Evolutionary conservation across 2,888 invertebrate species (phyloP).

Genomic region (Campoplex capitator): DNA sequence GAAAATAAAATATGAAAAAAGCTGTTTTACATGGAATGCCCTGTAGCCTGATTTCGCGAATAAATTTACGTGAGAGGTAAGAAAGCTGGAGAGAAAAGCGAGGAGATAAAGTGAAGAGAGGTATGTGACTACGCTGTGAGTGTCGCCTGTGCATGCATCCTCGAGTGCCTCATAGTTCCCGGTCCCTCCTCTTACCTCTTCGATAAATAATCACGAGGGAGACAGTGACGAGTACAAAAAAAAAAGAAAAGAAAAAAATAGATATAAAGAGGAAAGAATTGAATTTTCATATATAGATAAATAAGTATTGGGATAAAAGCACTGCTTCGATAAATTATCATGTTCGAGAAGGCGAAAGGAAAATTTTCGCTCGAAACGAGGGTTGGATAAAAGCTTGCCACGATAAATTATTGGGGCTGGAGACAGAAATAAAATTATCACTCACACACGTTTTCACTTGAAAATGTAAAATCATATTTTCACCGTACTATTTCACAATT

Average conservation of each 20-base stretch:
- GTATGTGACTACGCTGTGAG: constrained; percentile 19
- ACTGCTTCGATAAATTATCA: constrained; percentile 56
- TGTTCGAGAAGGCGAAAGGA: constrained; percentile 37
- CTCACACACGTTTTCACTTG: not conserved
- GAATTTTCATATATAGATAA: constrained; percentile 60
- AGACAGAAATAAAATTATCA: constrained; percentile 10
- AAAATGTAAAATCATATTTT: not conserved
- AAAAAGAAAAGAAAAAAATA: not conserved
- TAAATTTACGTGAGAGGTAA: constrained; percentile 57
- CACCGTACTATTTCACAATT: not conserved
- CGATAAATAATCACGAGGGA: constrained; percentile 59
- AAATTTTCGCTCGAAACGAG: constrained; percentile 1
- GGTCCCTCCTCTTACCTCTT: constrained; percentile 37
- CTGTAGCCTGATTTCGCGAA: constrained; percentile 14
- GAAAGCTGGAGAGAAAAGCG: constrained; percentile 17
- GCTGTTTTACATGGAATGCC: not conserved
- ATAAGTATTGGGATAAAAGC: constrained; percentile 53
- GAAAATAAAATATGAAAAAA: too few species aligned
- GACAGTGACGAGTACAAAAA: constrained; percentile 5
- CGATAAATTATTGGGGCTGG: constrained; percentile 37
- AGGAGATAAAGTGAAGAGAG: constrained; percentile 31
- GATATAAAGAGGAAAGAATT: constrained; percentile 26
- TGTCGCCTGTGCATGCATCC: constrained; percentile 22
- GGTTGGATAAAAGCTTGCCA: constrained; percentile 44
- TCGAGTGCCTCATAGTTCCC: constrained; percentile 48